Evolutionary conservation across 2,888 invertebrate genomes (phyloP), one percentile per base, ranked within the genome.

Genomic region (Trilocha varians): DNA sequence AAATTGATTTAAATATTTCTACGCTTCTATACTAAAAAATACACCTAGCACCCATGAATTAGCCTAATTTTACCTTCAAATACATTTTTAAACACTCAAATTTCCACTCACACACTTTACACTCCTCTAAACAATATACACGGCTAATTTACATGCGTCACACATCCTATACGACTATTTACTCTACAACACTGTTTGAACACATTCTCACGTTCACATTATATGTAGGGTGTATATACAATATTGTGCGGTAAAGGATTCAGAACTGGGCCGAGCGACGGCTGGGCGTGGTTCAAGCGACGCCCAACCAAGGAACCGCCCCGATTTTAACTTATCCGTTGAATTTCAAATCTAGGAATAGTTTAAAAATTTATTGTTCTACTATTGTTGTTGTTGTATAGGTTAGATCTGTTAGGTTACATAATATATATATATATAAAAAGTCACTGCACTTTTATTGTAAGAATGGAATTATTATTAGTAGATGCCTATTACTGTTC

Each of bases 231-330:
- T 43, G 34, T 34, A 40, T 33, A 43, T 40, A 40, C 34, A 40
- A 39, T 33, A 18, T 32, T 17, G 38, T 34, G 34, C 33, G 41
- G 40, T 36, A 38, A 42, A 43, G 40, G 43, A 25, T 18, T 36
- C 14, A 14, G 25, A 18, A 15, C 18, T 25, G 43, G 37, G 43
- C 40, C 50, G 43, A 42, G 49, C 55, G 63, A 51, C 62, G 62
- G 62, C 69, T 77, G 80, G 82, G 83, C 82, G 83, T 82, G 80
- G 70, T 45, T 36, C 37, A 43, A 42, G 9, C 56, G 57, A 56
- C 82, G 82, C 83, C 82, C 78, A 75, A 73, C 64, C 64, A 46
- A 65, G 64, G 68, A 65, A 72, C 78, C 76, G 73, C 59, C 75
- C 58, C 57, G 55, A 53, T 54, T 46, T 38, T 38, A 42, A 38